phyloP scores from a whole-genome alignment of 2,888 invertebrate species.

The Meteorus colon region DNA sequence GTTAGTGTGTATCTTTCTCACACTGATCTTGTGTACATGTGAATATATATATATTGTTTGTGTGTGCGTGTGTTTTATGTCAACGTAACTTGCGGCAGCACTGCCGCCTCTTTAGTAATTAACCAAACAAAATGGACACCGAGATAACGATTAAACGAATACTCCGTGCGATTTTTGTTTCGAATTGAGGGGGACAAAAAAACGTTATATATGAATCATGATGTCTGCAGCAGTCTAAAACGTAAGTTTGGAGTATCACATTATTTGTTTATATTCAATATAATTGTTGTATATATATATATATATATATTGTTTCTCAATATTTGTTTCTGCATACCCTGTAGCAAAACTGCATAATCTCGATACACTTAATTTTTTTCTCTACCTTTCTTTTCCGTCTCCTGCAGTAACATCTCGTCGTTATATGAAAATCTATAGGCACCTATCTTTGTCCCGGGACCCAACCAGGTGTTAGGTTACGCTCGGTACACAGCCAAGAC shows the following conservation, averaged over 20 bases:
- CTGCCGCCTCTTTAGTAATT: constrained; percentile 72
- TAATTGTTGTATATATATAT: neutral
- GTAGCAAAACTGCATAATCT: neutral
- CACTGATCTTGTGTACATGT: neutral
- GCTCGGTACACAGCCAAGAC: neutral
- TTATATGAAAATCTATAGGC: constrained; percentile 48
- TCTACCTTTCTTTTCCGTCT: constrained; percentile 10
- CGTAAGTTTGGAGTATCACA: constrained; percentile 57
- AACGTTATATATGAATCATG: constrained; percentile 56
- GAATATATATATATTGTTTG: constrained; percentile 38
- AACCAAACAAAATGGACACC: constrained; percentile 74
- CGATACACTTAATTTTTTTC: constrained; percentile 13
- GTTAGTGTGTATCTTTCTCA: neutral
- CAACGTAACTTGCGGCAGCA: constrained; percentile 70
- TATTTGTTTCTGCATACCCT: neutral
- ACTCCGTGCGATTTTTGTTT: constrained; percentile 60
- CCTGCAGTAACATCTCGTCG: constrained; percentile 42
- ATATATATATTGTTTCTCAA: neutral
- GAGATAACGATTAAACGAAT: constrained; percentile 71
- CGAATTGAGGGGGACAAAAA: constrained; percentile 54
- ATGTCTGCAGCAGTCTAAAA: constrained; percentile 57
- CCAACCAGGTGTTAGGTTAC: constrained; percentile 48
- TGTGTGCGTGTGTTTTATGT: constrained; percentile 58
- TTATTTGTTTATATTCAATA: neutral
- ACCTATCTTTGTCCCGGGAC: constrained; percentile 55